Conservation (phyloP, 1,140 invertebrate species). For the Drosophila sucinea region DNA sequence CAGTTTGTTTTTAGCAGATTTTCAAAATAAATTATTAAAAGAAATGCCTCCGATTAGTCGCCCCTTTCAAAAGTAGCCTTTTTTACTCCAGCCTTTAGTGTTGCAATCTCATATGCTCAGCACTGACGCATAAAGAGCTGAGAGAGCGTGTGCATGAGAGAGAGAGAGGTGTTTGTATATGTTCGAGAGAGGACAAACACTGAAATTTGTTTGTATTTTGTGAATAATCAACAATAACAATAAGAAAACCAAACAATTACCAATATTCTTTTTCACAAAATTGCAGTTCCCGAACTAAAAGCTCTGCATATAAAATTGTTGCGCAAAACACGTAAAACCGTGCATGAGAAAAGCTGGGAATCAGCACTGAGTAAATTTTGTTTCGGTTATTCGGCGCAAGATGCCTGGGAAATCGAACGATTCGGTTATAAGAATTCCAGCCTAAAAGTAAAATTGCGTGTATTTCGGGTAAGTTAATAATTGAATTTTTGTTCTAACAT, state of each 20-base stretch:
- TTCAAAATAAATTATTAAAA: too few species aligned
- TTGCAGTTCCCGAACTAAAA: conserved; percentile 90
- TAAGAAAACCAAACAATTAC: conserved; percentile 82
- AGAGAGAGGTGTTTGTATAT: conserved; percentile 2
- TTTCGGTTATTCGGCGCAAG: conserved; percentile 92
- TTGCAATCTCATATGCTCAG: background rate
- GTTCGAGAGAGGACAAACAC: background rate
- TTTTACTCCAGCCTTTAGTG: too few species aligned
- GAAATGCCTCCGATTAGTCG: too few species aligned
- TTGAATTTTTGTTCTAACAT: too few species aligned
- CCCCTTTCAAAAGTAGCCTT: too few species aligned
- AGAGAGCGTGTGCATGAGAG: background rate
- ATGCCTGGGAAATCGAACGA: conserved; percentile 98
- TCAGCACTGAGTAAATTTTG: conserved; percentile 94
- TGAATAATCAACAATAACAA: conserved; percentile 54
- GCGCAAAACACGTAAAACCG: conserved; percentile 92
- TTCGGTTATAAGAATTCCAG: conserved; percentile 97
- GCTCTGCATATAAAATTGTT: conserved; percentile 95
- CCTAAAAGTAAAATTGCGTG: conserved; percentile 92
- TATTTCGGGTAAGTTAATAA: conserved; percentile 88
- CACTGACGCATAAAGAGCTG: background rate
- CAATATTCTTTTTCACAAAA: conserved; percentile 67
- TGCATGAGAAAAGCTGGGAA: conserved; percentile 95
- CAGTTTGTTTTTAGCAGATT: too few species aligned
- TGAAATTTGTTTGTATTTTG: conserved; percentile 13